Conservation (phyloP, 1,140 invertebrate genomes). For the Heterodera schachtii region DNA sequence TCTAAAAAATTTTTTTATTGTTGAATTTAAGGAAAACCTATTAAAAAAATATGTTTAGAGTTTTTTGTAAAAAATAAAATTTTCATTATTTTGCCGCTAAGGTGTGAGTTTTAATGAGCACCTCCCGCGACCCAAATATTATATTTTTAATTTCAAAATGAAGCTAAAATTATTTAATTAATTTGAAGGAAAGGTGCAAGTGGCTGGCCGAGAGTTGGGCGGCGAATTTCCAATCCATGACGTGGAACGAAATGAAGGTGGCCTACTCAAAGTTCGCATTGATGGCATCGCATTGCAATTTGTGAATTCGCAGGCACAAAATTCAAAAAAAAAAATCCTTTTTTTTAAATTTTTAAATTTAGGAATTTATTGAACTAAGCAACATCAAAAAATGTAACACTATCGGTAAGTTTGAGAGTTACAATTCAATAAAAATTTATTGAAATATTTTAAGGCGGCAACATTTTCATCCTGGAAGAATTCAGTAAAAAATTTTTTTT, state of each 20-base stretch:
- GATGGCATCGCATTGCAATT: conserved; percentile 96
- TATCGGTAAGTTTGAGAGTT: conserved; percentile 25
- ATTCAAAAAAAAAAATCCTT: background rate
- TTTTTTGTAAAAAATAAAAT: no score
- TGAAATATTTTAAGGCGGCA: conserved; percentile 79
- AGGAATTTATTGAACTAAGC: conserved; percentile 98
- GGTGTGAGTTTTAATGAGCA: no score
- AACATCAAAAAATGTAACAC: conserved; percentile 99
- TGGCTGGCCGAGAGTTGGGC: conserved; percentile 77
- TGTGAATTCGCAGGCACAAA: conserved; percentile 92
- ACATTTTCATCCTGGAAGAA: conserved; percentile 98
- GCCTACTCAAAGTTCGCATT: conserved; percentile 96
- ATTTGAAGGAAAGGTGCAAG: conserved; percentile 70
- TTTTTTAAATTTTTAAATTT: conserved; percentile 69
- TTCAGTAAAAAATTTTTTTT: conserved; percentile 90
- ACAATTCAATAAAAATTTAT: no score
- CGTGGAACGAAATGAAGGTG: conserved; percentile 90
- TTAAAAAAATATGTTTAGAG: no score
- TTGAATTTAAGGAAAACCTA: no score
- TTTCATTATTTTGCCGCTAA: no score
- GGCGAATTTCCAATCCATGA: conserved; percentile 98
- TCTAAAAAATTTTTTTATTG: no score
- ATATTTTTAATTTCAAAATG: no score
- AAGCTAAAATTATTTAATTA: background rate
- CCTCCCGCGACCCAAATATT: no score